Base-by-base conservation (phyloP, 2,113 vertebrate genomes). In the Xiphias gladius region DNA sequence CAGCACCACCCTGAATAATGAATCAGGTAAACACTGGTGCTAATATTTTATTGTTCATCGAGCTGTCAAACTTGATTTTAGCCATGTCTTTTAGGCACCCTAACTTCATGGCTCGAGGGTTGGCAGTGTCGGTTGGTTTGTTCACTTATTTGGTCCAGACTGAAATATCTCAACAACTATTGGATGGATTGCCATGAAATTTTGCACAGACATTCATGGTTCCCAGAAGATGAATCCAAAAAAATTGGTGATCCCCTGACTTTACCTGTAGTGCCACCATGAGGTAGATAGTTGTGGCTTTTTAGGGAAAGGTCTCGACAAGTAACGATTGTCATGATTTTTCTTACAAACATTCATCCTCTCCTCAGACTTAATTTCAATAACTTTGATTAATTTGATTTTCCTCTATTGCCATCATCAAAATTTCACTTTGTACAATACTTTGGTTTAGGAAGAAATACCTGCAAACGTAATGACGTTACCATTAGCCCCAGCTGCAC, bases 11-110 rank as follows among this genome's bases (percentile, higher is more conserved):
- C 90, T 95, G 43, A 86, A 91, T 83, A 79, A 91, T 52, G 94
- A 93, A 73, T 91, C 69, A 85, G 95, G 97, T 98, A 94, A 94
- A 95, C 55, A 83, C 4, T 19, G 57, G 20, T 35, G 55, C 32
- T 39, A 3, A 70, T 62, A 41, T 66, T 32, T 5, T 46, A 11
- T 41, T 28, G 19, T 62, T 61, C 4, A 39, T 73, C 79, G 61
- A 58, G 13, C 12, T 46, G 48, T 67, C 48, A 41, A 50, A n/a
- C 54, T 35, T 55, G 11, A 39, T 66, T 35, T 37, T 37, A 65
- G 48, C n/a, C 19, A 32, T 61, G 26, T 61, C 32, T 32, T 61
- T 8, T 19, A 3, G 14, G 28, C 5, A 35, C 54, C 24, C 46
- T 64, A 32, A 35, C n/a, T 12, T 14, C 20, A 30, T 43, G 9